Evolutionary conservation across 2,888 invertebrate genomes (phyloP), one percentile per base, ranked within the genome.

Genomic region (Oligia fasciuncula): DNA sequence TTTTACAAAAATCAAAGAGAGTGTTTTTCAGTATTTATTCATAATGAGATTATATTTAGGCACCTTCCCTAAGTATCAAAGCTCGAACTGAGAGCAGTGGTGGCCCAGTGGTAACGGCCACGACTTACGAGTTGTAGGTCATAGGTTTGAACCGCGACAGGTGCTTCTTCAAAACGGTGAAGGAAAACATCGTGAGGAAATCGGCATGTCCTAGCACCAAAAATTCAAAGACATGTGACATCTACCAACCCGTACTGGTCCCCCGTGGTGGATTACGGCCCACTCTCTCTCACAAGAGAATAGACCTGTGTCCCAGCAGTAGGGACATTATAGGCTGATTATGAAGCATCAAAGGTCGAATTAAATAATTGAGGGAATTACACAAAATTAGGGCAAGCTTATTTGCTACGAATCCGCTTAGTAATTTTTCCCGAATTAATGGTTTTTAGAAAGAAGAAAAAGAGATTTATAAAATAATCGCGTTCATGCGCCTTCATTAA

Each of bases 401-500:
- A 68, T 79, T 83, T 77, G 14, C 69, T 70, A 71, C 54, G 40
- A 73, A 77, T 73, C 46, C 66, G 35, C 49, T 57, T 6, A 13
- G n/a, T 63, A 76, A 65, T 87, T 81, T 76, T n/a, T 54, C 19
- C 13, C 4, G 9, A 77, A 80, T 79, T 75, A 75, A 74, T 76
- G 71, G 66, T 68, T 76, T 73, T 60, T 80, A 78, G 71, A 54
- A 17, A 76, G 87, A 85, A 91, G 92, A 49, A 73, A 89, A 91
- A 91, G 85, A 89, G 87, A 93, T 91, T 93, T 91, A 91, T 93
- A 89, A 93, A 93, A 92, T 92, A 93, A 93, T 93, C 88, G 91
- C 90, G 90, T 93, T 92, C 91, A 92, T 90, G 89, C 85, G 90
- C 93, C 91, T 91, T 93, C 94, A 93, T 94, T 93, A 95, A 94